Percentiles rank a stretch among this genome's conserved stretches.
Conservation (phyloP, 2,888 invertebrate genomes). For the Pyrochroa serraticornis region DNA sequence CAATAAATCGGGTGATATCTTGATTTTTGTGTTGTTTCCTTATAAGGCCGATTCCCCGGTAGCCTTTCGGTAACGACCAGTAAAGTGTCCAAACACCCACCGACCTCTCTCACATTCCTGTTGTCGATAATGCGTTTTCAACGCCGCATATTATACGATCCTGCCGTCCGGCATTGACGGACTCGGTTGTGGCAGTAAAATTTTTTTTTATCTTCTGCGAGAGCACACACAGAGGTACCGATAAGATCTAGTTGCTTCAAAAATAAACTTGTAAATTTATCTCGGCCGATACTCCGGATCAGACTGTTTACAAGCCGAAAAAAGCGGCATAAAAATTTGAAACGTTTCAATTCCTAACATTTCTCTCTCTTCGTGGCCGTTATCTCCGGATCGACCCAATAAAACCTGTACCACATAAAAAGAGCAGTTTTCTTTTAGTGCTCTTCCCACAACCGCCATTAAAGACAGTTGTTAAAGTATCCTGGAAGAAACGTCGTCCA, state of each 20-base stretch:
- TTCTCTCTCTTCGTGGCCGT: slow-evolving; percentile 5
- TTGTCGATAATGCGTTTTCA: too few species aligned
- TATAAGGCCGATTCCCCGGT: too few species aligned
- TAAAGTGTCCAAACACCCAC: too few species aligned
- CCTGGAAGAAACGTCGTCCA: neutral
- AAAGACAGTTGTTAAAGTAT: slow-evolving; percentile 19
- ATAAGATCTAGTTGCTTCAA: slow-evolving; percentile 16
- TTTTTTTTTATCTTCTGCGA: too few species aligned
- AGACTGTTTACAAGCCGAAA: slow-evolving; percentile 13
- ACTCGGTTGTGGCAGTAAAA: too few species aligned
- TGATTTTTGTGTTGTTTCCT: too few species aligned
- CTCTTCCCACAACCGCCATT: slow-evolving; percentile 26
- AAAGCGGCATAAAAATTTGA: slow-evolving; percentile 21
- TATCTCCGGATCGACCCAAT: slow-evolving; percentile 20
- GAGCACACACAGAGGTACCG: neutral
- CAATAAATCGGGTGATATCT: too few species aligned
- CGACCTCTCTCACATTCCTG: too few species aligned
- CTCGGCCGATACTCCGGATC: slow-evolving; percentile 13
- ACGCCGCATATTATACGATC: too few species aligned
- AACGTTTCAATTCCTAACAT: slow-evolving; percentile 26
- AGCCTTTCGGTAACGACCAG: too few species aligned
- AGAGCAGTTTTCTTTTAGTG: slow-evolving; percentile 24
- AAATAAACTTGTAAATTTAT: slow-evolving; percentile 27
- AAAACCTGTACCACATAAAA: slow-evolving; percentile 22
- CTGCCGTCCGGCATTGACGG: too few species aligned